These are phyloP conservation scores for Tetheella fluctuosa DNA, from an alignment of 2,888 invertebrate genomes.

Conservation along the genomic window DNA sequence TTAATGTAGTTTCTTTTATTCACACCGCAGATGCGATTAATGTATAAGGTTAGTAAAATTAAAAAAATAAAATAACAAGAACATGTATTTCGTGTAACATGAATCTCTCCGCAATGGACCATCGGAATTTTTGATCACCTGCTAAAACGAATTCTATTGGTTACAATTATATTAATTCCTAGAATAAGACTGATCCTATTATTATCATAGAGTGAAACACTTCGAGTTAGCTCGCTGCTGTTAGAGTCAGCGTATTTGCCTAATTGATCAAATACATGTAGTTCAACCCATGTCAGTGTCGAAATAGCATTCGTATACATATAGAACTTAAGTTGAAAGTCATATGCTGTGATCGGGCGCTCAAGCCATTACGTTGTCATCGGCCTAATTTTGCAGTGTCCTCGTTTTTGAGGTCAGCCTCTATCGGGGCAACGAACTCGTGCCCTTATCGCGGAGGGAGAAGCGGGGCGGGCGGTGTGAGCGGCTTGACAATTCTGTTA, in stretches of 20 bases:
- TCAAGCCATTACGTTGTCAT: conserved; percentile 82
- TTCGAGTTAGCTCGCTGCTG: conserved; percentile 72
- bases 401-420: conserved; percentile 89
- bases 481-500: conserved; percentile 38
- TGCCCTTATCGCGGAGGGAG: conserved; percentile 81
- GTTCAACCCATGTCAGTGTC: conserved; percentile 52
- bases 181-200: conserved; percentile 60
- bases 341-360: conserved; percentile 58
- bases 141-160: conserved; percentile 14
- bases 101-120: not conserved
- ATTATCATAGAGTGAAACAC: conserved; percentile 73
- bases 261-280: conserved; percentile 84
- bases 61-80: not conserved
- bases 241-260: conserved; percentile 82
- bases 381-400: conserved; percentile 87
- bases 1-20: not conserved
- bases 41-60: not conserved
- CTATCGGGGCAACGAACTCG: conserved; percentile 84
- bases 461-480: conserved; percentile 54
- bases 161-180: conserved; percentile 38
- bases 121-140: not conserved
- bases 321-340: conserved; percentile 56
- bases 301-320: conserved; percentile 48
- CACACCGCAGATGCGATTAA: not conserved
- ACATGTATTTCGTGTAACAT: no score